Evolutionary conservation across 2,888 invertebrate species (phyloP), one percentile per base, ranked within the genome.

Genomic region (Oscheius onirici): DNA sequence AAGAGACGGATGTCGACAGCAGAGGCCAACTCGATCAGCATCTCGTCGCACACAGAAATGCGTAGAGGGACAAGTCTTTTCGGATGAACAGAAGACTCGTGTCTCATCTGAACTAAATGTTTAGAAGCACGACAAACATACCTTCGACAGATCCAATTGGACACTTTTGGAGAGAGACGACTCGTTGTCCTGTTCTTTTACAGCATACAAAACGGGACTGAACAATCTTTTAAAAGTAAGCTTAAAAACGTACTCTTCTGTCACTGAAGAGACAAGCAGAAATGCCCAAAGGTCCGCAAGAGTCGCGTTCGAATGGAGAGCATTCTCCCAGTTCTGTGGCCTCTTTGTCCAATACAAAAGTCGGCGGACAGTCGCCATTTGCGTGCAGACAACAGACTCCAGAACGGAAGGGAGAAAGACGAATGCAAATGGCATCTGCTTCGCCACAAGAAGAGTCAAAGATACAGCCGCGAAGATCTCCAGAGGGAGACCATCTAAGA

Each of bases 151-250:
- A 63, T 43, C 68, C 57, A 3, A 57, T 20, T 15, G 57, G 68
- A 24, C 58, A 57, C 44, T 68, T 68, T 20, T 68, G 55, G 6
- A 49, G 49, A 10, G 66, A 66, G 20, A 52, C 52, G 17, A 65
- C 69, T 13, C 69, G 72, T 24, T 80, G 67, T 13, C 75, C 72
- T 49, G 81, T 81, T 5, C 84, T 71, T 22, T 76, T 72, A 63
- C 84, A 84, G 58, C 84, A 84, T 6, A 84, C 84, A 43, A 84
- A 84, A 41, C 83, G 73, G n/a, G 17, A 17, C 70, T 70, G 54
- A 63, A 63, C 1, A 8, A 43, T 40, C 8, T 55, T 26, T 49
- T 20, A 22, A 43, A 69, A 63, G 5, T 34, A 8, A 44, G 24
- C 46, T 20, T 1, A 34, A 15, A 0, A 0, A 44, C 51, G 20